A percentile compares a stretch with the other conserved stretches of the same genome.
Evolutionary conservation across 2,888 invertebrate species (phyloP).

Genomic region (Plebejus melissa): DNA sequence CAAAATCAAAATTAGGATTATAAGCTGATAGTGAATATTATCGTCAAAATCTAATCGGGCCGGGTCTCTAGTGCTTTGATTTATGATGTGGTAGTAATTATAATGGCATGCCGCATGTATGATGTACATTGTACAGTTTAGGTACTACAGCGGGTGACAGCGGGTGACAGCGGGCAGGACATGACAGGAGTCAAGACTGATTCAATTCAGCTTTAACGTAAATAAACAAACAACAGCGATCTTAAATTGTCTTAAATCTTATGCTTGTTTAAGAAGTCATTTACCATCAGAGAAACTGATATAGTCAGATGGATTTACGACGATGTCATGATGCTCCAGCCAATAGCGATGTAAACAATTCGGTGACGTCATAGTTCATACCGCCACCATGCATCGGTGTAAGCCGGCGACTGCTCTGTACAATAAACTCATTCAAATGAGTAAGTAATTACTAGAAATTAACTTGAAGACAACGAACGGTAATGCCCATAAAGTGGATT

Average conservation of each 20-base stretch:
- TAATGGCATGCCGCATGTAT: too few species aligned
- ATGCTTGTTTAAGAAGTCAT: background rate
- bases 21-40: background rate
- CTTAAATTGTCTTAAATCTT: too few species aligned
- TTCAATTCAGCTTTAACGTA: background rate
- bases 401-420: background rate
- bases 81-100: background rate
- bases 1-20: background rate
- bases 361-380: background rate
- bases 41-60: background rate
- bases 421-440: background rate
- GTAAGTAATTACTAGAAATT: background rate
- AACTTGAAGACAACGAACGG: background rate
- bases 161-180: too few species aligned
- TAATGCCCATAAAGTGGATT: background rate
- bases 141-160: too few species aligned
- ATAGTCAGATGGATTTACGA: background rate
- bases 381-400: background rate
- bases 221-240: background rate
- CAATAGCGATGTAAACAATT: slow-evolving; percentile 2
- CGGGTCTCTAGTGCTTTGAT: background rate
- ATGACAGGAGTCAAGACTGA: background rate
- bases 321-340: background rate
- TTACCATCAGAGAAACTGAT: background rate
- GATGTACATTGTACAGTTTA: too few species aligned